These are phyloP conservation scores for Brachionus plicatilis DNA, from an alignment of 1,140 invertebrate genomes.

Conservation along the genomic window DNA sequence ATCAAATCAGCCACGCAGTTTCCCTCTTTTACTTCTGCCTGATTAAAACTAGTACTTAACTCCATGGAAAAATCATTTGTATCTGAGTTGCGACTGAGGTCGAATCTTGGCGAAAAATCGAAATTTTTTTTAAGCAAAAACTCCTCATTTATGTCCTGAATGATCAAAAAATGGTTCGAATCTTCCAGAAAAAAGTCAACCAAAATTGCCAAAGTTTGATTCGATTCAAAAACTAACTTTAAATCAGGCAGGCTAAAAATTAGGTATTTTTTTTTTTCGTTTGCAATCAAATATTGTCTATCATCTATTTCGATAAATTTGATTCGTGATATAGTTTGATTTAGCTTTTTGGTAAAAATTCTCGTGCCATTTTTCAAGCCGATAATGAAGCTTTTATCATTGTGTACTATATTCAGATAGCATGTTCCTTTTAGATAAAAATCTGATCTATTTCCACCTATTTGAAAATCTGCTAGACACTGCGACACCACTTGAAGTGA, in stretches of 20 bases:
- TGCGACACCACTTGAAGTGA: not conserved
- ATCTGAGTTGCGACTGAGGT: not conserved
- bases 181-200: not conserved
- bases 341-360: not conserved
- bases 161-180: not conserved
- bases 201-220: not conserved
- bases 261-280: not conserved
- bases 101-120: not conserved
- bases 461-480: not conserved
- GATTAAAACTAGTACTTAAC: not conserved
- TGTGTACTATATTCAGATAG: not conserved
- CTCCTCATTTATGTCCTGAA: not conserved
- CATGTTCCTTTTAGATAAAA: not conserved
- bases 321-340: not conserved
- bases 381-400: not conserved
- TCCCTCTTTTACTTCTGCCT: not conserved
- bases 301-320: not conserved
- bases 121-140: not conserved
- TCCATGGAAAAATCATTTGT: not conserved
- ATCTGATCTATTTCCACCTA: not conserved
- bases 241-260: not conserved
- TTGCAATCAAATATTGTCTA: not conserved
- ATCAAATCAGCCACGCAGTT: not conserved
- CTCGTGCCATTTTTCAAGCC: not conserved
- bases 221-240: not conserved